Evolutionary conservation across 2,888 invertebrate genomes (phyloP).

Genomic region (Eupithecia inturbata): DNA sequence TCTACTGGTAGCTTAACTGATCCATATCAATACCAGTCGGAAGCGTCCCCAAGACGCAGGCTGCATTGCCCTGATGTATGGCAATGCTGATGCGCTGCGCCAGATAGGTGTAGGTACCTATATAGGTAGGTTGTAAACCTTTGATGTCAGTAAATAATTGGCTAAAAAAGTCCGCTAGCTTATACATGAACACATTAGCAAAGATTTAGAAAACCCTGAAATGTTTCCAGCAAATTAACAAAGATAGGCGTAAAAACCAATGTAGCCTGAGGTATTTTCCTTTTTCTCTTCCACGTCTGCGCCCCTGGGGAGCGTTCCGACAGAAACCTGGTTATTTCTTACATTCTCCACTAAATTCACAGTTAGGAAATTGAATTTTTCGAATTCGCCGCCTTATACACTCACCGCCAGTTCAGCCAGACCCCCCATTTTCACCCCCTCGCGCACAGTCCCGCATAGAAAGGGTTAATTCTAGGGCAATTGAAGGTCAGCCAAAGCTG

Average conservation of each 20-base stretch:
- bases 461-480: slow-evolving; percentile 50
- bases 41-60: no score
- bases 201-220: slow-evolving; percentile 1
- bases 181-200: no score
- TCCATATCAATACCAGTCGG: no score
- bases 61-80: no score
- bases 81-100: no score
- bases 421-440: slow-evolving; percentile 48
- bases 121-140: no score
- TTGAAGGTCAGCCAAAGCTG: slow-evolving; percentile 52
- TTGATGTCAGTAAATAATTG: background rate
- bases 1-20: no score
- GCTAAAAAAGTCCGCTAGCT: background rate
- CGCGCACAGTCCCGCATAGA: slow-evolving; percentile 40
- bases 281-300: slow-evolving; percentile 66
- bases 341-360: slow-evolving; percentile 77
- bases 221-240: slow-evolving; percentile 13
- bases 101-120: no score
- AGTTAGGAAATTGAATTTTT: slow-evolving; percentile 81
- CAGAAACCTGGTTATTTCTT: slow-evolving; percentile 72
- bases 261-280: slow-evolving; percentile 62
- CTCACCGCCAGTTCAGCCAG: slow-evolving; percentile 53
- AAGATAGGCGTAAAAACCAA: slow-evolving; percentile 50
- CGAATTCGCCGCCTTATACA: slow-evolving; percentile 69
- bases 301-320: slow-evolving; percentile 63